Evolutionary conservation across 2,113 vertebrate genomes (phyloP).

Genomic region (Cynocephalus volans): DNA sequence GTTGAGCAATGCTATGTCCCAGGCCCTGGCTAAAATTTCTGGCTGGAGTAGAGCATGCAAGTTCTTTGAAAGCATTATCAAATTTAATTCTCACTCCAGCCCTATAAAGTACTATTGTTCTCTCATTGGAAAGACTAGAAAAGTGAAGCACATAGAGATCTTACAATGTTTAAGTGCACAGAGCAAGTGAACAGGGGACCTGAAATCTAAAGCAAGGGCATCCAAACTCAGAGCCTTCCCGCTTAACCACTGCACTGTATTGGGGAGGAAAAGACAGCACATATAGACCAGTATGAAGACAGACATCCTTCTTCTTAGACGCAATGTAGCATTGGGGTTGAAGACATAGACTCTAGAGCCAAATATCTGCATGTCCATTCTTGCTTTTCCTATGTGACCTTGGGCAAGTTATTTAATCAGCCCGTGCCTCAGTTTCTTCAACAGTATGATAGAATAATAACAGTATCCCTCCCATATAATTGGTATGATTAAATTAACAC

Average conservation of each 20-base stretch:
- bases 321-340: neutral
- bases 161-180: neutral
- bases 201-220: neutral
- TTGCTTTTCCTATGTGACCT: neutral
- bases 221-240: neutral
- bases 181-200: neutral
- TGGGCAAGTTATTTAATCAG: neutral
- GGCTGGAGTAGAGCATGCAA: accelerated
- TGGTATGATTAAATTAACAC: neutral
- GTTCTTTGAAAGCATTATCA: neutral
- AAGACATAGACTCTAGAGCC: neutral
- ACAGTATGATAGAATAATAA: neutral
- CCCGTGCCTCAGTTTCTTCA: neutral
- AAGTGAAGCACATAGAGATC: neutral
- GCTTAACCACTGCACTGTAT: neutral
- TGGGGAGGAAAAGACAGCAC: neutral
- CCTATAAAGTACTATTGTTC: neutral
- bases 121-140: neutral
- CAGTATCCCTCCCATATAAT: neutral
- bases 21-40: neutral
- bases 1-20: neutral
- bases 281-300: neutral
- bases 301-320: neutral
- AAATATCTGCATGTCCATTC: neutral
- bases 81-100: neutral